Evolutionary conservation across 2,888 invertebrate genomes (phyloP).

Genomic region (Busseola fusca): DNA sequence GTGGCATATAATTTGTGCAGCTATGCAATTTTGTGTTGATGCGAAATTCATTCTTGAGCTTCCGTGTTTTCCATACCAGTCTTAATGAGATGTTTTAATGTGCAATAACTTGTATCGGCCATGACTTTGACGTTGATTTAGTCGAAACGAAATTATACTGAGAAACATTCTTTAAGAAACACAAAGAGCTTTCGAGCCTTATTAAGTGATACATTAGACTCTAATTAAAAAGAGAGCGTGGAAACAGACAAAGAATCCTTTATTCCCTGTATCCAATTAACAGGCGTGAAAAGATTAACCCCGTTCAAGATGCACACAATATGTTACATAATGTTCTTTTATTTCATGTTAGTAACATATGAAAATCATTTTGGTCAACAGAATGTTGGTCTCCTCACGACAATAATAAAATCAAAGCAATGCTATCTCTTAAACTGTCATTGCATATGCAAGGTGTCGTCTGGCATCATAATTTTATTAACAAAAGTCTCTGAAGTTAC

Average conservation of each 20-base stretch:
- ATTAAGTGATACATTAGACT: slow-evolving; percentile 41
- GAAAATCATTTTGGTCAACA: slow-evolving; percentile 9
- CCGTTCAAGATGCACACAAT: slow-evolving; percentile 35
- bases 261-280: slow-evolving; percentile 50
- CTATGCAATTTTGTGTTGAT: background rate
- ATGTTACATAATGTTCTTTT: slow-evolving; percentile 36
- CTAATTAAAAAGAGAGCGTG: slow-evolving; percentile 49
- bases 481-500: slow-evolving; percentile 11
- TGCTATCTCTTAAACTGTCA: slow-evolving; percentile 16
- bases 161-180: slow-evolving; percentile 25
- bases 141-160: slow-evolving; percentile 27
- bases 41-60: slow-evolving; percentile 1
- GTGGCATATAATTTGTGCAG: background rate
- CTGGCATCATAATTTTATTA: slow-evolving; percentile 23
- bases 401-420: slow-evolving; percentile 17
- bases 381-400: slow-evolving; percentile 1
- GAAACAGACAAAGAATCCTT: slow-evolving; percentile 42
- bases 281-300: slow-evolving; percentile 58
- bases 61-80: slow-evolving; percentile 19
- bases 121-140: slow-evolving; percentile 45
- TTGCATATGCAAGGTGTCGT: slow-evolving; percentile 36
- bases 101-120: slow-evolving; percentile 26
- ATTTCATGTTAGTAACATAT: slow-evolving; percentile 32
- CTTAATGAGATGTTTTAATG: slow-evolving; percentile 9
- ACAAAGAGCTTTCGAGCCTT: slow-evolving; percentile 36